A percentile compares a stretch with the other conserved stretches of the same genome.
phyloP scores from a whole-genome alignment of 1,140 invertebrate species.

The Bradynema listronoti region DNA sequence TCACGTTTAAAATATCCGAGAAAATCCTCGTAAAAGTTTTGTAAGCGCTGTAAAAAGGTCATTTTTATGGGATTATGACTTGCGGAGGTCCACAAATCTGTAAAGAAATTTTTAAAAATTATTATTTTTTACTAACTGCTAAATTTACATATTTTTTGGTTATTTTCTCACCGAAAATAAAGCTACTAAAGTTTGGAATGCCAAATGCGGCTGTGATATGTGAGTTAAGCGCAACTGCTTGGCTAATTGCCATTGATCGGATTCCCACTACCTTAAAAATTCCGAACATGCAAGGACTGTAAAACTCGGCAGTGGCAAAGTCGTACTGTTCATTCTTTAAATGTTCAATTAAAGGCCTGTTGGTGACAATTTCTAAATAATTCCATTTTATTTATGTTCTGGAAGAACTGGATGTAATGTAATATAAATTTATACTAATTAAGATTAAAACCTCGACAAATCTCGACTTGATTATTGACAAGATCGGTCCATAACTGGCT shows the following conservation, averaged over 20 bases:
- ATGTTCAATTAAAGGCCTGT: neutral
- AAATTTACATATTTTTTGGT: too few species aligned
- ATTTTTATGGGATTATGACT: conserved; percentile 5
- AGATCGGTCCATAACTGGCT: neutral
- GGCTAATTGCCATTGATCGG: neutral
- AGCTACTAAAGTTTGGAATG: neutral
- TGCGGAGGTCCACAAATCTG: neutral
- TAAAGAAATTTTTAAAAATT: neutral
- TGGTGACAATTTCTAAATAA: neutral
- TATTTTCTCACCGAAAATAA: neutral
- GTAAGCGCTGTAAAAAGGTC: conserved; percentile 8
- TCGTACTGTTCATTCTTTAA: neutral
- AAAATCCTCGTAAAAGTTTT: conserved; percentile 20
- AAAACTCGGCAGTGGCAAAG: neutral
- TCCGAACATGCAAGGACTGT: neutral
- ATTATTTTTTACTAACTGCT: too few species aligned
- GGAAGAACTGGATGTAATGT: neutral
- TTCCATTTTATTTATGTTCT: neutral
- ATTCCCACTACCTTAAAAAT: conserved; percentile 1
- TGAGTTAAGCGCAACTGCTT: neutral
- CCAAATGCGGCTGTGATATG: neutral
- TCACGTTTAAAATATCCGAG: conserved; percentile 5
- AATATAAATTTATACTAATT: neutral
- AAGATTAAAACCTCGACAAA: neutral
- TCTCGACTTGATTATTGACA: neutral